Base-by-base conservation (phyloP, 1,140 invertebrate genomes). In the Magallana ariakensis region DNA sequence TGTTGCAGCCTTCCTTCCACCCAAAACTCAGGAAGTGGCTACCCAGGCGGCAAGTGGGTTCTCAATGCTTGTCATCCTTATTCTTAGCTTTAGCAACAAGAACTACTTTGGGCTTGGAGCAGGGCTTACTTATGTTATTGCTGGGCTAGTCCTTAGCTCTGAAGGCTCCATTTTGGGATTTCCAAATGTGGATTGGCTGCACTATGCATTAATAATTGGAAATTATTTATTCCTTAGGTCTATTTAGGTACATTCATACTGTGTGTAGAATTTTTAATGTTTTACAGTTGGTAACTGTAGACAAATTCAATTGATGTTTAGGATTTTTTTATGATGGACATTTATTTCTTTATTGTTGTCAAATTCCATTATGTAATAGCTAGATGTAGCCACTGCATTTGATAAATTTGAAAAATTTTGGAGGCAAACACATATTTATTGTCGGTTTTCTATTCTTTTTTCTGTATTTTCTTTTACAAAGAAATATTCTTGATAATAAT, bases 121-220 rank as follows among this genome's bases (percentile, higher is more conserved):
- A 26, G 88, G 86, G 58, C 60, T 85, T 1, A 13, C 90, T 11
- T 93, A 93, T 85, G 85, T 91, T 16, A 62, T 85, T 54, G 84
- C 91, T 58, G 91, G 90, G 15, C 26, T 88, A n/a, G 57, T 88
- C 0, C 87, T 91, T 83, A 88, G 89, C 53, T 70, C 82, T 56
- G 87, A 91, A 26, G 91, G 90, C n/a, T 80, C 85, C 22, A 83
- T 88, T n/a, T n/a, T 87, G 62, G 87, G 89, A 8, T 88, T 92
- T 82, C 90, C 89, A 56, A 86, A 88, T 66, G 87, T 93, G 26
- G 92, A 93, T 80, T 80, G 90, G 53, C 87, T 92, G 33, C 92
- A 93, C 62, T 93, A 92, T 87, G 84, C 80, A 16, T 66, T 93
- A 46, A 86, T 89, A 57, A 54, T 90, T 8, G 91, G 88, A 2